These are phyloP conservation scores for Atethmia centrago DNA, from an alignment of 2,888 invertebrate species.

Conservation along the genomic window DNA sequence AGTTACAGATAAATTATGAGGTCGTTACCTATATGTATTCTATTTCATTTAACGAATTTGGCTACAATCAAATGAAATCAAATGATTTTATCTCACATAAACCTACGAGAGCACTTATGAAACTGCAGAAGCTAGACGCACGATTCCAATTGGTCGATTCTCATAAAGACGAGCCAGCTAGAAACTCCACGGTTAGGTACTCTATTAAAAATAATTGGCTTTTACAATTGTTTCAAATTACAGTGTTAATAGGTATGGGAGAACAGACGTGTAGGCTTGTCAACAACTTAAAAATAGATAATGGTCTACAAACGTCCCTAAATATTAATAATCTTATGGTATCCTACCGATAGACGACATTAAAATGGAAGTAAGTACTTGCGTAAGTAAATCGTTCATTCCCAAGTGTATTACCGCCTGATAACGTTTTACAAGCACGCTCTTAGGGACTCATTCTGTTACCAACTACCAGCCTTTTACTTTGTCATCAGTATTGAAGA, in stretches of 20 bases:
- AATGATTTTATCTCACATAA: too few relatives aligned
- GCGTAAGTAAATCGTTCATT: constrained; percentile 24
- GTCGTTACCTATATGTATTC: neutral
- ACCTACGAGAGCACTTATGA: too few relatives aligned
- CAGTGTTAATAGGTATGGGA: too few relatives aligned
- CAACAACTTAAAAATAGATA: too few relatives aligned
- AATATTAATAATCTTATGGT: neutral
- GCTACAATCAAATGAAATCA: neutral
- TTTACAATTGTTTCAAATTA: too few relatives aligned
- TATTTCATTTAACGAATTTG: neutral
- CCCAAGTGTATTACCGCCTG: constrained; percentile 33
- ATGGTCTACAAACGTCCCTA: too few relatives aligned
- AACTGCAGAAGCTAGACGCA: too few relatives aligned
- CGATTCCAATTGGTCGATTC: too few relatives aligned
- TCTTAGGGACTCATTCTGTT: constrained; percentile 26
- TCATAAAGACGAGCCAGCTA: too few relatives aligned
- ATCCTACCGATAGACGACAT: constrained; percentile 8
- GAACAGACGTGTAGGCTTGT: too few relatives aligned
- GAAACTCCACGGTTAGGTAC: too few relatives aligned
- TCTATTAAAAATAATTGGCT: too few relatives aligned
- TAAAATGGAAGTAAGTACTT: constrained; percentile 18
- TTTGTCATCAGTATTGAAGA: constrained; percentile 42
- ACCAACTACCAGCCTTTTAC: constrained; percentile 47
- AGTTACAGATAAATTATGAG: neutral
- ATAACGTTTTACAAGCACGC: constrained; percentile 36